Conservation (phyloP, 2,888 invertebrate species). For the Caenorhabditis imperialis region DNA sequence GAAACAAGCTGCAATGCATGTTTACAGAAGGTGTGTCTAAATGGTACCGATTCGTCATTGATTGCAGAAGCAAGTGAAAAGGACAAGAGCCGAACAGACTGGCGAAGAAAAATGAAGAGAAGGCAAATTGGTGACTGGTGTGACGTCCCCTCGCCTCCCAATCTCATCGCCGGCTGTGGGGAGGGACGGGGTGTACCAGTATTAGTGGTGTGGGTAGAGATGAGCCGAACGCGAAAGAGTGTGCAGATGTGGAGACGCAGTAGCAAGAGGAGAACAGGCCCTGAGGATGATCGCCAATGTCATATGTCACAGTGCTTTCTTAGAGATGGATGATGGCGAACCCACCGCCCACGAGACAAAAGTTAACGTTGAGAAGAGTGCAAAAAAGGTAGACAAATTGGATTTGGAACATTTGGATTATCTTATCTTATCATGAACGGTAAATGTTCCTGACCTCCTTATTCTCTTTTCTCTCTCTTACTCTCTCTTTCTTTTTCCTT, state of each 20-base stretch:
- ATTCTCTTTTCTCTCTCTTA: too few relatives aligned
- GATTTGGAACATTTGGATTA: too few relatives aligned
- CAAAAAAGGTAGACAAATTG: too few relatives aligned
- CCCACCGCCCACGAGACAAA: too few relatives aligned
- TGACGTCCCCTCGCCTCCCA: slow-evolving; percentile 24
- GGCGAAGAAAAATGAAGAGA: not conserved
- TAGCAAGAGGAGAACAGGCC: slow-evolving; percentile 23
- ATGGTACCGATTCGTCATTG: slow-evolving; percentile 20
- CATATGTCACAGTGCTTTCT: slow-evolving; percentile 53
- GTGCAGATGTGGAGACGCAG: slow-evolving; percentile 30
- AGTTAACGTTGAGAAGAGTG: slow-evolving; percentile 9
- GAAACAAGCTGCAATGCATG: not conserved
- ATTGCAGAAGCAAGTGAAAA: too few relatives aligned
- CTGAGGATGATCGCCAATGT: slow-evolving; percentile 53
- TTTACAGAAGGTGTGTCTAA: slow-evolving; percentile 48
- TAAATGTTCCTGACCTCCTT: too few relatives aligned
- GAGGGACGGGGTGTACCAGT: slow-evolving; percentile 50
- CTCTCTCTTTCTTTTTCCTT: too few relatives aligned
- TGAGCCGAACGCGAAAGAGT: slow-evolving; percentile 28
- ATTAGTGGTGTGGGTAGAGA: slow-evolving; percentile 31
- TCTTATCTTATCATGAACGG: too few relatives aligned
- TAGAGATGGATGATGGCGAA: slow-evolving; percentile 47
- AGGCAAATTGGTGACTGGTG: slow-evolving; percentile 17
- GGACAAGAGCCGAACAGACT: not conserved
- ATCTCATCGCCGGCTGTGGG: slow-evolving; percentile 43